Evolutionary conservation across 2,113 vertebrate genomes (phyloP).

Genomic region (Myiagra hebetior): DNA sequence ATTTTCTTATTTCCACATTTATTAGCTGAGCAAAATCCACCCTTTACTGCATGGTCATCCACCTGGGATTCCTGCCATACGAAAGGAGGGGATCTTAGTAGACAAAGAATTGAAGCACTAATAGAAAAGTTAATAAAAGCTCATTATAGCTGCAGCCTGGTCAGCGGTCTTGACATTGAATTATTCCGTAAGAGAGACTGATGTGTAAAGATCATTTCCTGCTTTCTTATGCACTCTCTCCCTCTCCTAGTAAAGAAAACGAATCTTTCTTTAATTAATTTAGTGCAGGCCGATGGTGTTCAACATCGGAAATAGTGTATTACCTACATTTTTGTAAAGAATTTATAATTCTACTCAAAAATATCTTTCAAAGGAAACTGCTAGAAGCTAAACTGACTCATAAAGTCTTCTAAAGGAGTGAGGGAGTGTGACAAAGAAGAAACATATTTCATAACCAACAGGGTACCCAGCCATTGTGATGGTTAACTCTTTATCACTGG

Average conservation of each 20-base stretch:
- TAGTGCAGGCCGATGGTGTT: not conserved
- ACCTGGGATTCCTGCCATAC: conserved; percentile 19
- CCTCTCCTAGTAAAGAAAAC: conserved; percentile 19
- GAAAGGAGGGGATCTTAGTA: not conserved
- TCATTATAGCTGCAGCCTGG: not conserved
- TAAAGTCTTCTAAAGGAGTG: not conserved
- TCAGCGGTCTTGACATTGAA: not conserved
- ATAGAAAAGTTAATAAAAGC: conserved; percentile 44
- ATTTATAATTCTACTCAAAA: not conserved
- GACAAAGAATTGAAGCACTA: not conserved
- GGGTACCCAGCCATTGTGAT: not conserved
- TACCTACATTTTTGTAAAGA: not conserved
- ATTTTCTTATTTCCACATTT: conserved; percentile 64
- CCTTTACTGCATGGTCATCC: conserved; percentile 16
- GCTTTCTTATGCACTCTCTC: not conserved
- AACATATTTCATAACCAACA: not conserved
- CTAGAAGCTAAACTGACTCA: not conserved
- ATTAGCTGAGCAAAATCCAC: conserved; percentile 26
- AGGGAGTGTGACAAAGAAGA: not conserved
- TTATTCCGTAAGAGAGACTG: conserved; percentile 18
- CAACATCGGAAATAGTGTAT: not conserved
- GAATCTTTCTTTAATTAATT: conserved; percentile 14
- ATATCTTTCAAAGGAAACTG: not conserved
- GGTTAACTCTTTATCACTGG: not conserved
- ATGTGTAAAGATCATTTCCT: conserved; percentile 54